A percentile compares a stretch with the other conserved stretches of the same genome.
Evolutionary conservation across 2,797 vertebrate genomes (phyloP).

Genomic region (Scomberomorus guttatus): DNA sequence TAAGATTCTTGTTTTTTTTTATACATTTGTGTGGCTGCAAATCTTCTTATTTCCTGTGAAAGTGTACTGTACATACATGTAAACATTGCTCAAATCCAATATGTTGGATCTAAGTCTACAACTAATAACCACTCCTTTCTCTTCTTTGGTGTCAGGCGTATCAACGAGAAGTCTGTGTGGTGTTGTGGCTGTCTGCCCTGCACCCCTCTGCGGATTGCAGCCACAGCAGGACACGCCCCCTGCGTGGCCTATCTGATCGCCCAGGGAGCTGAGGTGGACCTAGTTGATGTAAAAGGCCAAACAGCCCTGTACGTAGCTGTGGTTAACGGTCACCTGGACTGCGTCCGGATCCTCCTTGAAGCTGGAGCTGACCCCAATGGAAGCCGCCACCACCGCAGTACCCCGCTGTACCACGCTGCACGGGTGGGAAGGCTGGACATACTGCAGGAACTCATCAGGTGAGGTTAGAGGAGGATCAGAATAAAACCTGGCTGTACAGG

Average conservation of each 20-base stretch:
- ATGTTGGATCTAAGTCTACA: background rate
- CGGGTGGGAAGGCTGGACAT: constrained; percentile 92
- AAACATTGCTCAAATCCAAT: background rate
- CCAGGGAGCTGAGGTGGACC: constrained; percentile 92
- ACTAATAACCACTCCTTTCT: background rate
- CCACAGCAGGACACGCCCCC: constrained; percentile 91
- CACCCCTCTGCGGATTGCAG: constrained; percentile 92
- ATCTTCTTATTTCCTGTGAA: too few species aligned
- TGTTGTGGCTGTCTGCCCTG: constrained; percentile 95
- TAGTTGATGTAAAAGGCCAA: constrained; percentile 96
- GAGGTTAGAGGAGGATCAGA: constrained; percentile 39
- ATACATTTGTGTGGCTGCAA: background rate
- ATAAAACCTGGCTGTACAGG: background rate
- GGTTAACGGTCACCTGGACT: constrained; percentile 94
- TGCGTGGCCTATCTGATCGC: constrained; percentile 91
- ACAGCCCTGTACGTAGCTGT: constrained; percentile 94
- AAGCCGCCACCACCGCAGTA: constrained; percentile 95
- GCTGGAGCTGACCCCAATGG: constrained; percentile 94
- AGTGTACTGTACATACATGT: too few species aligned
- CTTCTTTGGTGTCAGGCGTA: constrained; percentile 82
- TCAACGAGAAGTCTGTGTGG: constrained; percentile 97
- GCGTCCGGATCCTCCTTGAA: constrained; percentile 91
- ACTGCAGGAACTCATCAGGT: constrained; percentile 93
- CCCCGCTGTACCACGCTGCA: constrained; percentile 92
- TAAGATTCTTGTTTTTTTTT: background rate